These are phyloP conservation scores for Nycticorax nycticorax DNA, from an alignment of 2,113 vertebrate species.

Conservation along the genomic window DNA sequence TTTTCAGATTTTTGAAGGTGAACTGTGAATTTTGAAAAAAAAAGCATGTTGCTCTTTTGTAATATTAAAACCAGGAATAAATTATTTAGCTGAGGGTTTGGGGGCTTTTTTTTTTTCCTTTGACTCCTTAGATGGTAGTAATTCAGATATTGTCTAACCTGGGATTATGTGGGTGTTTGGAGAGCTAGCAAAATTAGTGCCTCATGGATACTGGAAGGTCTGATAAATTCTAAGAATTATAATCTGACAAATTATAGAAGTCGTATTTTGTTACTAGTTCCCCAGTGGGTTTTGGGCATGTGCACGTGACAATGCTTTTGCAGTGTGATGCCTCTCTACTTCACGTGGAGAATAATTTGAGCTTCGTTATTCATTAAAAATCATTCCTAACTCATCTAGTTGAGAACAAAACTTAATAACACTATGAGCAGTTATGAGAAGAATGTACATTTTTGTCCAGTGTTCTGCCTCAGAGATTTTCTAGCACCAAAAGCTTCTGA, in stretches of 20 bases:
- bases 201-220: not conserved
- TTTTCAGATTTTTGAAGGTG: not conserved
- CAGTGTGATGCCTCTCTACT: not conserved
- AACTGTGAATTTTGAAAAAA: not conserved
- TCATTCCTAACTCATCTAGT: not conserved
- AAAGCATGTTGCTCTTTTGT: not conserved
- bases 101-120: not conserved
- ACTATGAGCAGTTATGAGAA: not conserved
- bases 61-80: not conserved
- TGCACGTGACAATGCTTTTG: not conserved
- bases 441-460: not conserved
- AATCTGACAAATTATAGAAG: not conserved
- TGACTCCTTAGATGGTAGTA: not conserved
- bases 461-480: not conserved
- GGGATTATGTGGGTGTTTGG: not conserved
- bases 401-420: not conserved
- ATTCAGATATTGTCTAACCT: not conserved
- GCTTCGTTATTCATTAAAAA: not conserved
- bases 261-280: not conserved
- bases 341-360: not conserved
- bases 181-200: not conserved
- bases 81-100: not conserved
- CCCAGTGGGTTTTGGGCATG: not conserved
- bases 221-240: not conserved
- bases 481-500: not conserved